phyloP scores from a whole-genome alignment of 1,140 invertebrate species.

The Whitmania pigra region DNA sequence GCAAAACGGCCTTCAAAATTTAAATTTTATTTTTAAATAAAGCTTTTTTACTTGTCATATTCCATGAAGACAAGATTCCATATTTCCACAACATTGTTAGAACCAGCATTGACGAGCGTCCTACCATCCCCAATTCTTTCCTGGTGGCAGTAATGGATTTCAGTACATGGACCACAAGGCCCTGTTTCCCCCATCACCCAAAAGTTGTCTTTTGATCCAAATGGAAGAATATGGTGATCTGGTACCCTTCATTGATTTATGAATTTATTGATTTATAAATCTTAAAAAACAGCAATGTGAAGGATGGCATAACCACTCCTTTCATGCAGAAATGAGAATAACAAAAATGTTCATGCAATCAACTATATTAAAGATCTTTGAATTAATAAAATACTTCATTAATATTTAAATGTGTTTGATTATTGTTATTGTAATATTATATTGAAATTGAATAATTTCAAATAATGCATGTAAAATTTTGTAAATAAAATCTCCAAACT shows the following conservation, averaged over 20 bases:
- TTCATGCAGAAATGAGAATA: background rate
- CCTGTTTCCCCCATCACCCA: slow-evolving; percentile 99
- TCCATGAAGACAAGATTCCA: slow-evolving; percentile 99
- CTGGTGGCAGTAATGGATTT: slow-evolving; percentile 88
- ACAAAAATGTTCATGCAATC: too few species aligned
- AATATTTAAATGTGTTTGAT: background rate
- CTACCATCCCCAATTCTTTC: slow-evolving; percentile 36
- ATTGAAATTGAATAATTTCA: background rate
- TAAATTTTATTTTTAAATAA: slow-evolving; percentile 50
- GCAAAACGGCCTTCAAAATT: too few species aligned
- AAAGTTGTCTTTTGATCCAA: slow-evolving; percentile 72
- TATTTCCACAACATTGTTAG: slow-evolving; percentile 91
- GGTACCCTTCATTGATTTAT: slow-evolving; percentile 9
- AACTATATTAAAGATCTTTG: too few species aligned
- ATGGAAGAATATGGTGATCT: slow-evolving; percentile 18
- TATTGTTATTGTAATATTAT: too few species aligned
- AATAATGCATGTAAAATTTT: background rate
- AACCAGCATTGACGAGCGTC: slow-evolving; percentile 85
- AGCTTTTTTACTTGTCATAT: slow-evolving; percentile 61
- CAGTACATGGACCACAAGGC: slow-evolving; percentile 96
- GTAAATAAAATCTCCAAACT: background rate
- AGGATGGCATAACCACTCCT: background rate
- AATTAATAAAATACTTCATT: too few species aligned
- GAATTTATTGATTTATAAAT: too few species aligned
- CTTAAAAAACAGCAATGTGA: background rate